phyloP scores from a whole-genome alignment of 2,888 invertebrate genomes.

The Plusia festucae region DNA sequence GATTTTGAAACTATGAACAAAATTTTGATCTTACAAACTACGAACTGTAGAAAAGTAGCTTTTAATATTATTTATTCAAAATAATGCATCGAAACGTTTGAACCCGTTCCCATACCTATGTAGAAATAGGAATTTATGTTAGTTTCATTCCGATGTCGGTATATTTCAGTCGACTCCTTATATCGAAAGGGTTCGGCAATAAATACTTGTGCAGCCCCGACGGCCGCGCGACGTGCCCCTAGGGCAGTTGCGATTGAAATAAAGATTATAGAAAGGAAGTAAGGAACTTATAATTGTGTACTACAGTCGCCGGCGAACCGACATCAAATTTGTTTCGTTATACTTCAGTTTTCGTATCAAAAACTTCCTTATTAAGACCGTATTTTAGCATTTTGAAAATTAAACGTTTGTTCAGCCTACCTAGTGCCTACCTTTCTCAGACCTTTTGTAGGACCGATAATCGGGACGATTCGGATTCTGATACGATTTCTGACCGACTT shows the following conservation, averaged over 20 bases:
- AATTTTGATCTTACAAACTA: background rate
- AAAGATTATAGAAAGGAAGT: conserved; percentile 39
- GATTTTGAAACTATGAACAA: background rate
- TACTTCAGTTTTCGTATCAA: background rate
- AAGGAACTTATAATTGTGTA: conserved; percentile 37
- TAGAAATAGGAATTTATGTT: conserved; percentile 1
- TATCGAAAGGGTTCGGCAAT: conserved; percentile 38
- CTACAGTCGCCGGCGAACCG: background rate
- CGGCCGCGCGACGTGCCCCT: conserved; percentile 35
- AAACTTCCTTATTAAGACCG: background rate
- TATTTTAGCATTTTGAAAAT: background rate
- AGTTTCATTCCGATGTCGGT: conserved; percentile 32
- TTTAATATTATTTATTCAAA: conserved; percentile 4
- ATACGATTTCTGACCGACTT: too few species aligned
- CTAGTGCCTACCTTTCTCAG: too few species aligned
- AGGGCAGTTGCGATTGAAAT: conserved; percentile 37
- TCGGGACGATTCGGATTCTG: too few species aligned
- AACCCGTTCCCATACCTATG: background rate
- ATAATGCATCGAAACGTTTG: conserved; percentile 1
- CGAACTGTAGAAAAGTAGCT: background rate
- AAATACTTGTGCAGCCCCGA: conserved; percentile 45
- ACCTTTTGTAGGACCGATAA: too few species aligned
- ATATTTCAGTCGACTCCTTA: conserved; percentile 27
- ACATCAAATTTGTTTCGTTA: background rate
- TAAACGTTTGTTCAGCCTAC: too few species aligned